Evolutionary conservation across 2,888 invertebrate species (phyloP), one percentile per base, ranked within the genome.

Genomic region (Cheilosia soror): DNA sequence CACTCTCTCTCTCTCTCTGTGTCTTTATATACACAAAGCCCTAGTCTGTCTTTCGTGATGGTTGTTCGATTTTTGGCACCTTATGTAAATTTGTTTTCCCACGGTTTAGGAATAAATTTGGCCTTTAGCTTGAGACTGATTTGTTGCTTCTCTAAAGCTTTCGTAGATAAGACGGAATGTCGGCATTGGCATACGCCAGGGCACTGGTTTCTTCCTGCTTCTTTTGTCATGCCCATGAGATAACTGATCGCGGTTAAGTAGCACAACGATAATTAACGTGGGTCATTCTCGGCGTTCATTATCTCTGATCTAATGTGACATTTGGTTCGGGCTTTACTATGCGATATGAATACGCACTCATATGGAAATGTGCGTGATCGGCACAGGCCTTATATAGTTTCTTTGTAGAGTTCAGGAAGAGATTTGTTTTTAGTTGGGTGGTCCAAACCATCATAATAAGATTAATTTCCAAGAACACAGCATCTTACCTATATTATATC

Each of bases 381-480:
- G 20, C 11, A 47, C 31, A 5, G 42, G 42, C 29, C 53, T 20
- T 1, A 9, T 1, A 9, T 47, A 4, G 33, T 55, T 7, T 11
- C 5, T 11, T 20, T 20, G 51, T 11, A 37, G 11, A 37, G 27
- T 55, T n/a, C 27, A 57, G 29, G 13, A 55, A 25, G 44, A 53
- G 37, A 3, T 40, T 69, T 47, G 37, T 31, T 15, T 20, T 44
- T 15, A 37, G 29, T 63, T 69, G 62, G 62, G 62, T 78, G 77
- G 55, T 78, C 76, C 49, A 57, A 29, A n/a, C 53, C 42, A 44
- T 29, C 42, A 57, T 55, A 55, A 60, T 6, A 66, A 33, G 31
- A 57, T 49, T 42, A 51, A n/a, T 71, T 71, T 71, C 33, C 58
- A 42, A 60, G 72, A 79, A 65, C n/a, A 20, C 7, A 47, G 20